Base-by-base conservation (phyloP, 2,797 vertebrate species). In the Rhinichthys osculus region DNA sequence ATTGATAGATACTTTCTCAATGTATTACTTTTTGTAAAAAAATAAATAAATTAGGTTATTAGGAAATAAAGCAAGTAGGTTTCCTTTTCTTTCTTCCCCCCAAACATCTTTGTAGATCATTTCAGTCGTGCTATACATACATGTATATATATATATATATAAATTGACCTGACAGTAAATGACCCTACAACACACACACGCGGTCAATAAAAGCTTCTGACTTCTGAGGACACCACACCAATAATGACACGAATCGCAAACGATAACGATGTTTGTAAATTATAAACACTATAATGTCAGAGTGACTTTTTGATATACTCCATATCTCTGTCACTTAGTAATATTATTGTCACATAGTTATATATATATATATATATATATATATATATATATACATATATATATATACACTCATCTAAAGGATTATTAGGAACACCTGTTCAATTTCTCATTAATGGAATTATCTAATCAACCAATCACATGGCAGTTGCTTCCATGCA, bases 141-240 rank as follows among this genome's bases (percentile, higher is more conserved):
- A 14, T 4, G 10, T 13, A 47, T 13, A 47, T 13, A 47, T 13
- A 44, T 44, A 44, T 44, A 44, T 44, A 44, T 44, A 44, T 44
- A 9, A 9, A 40, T 4, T 14, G 52, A 57, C 54, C 54, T 9
- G 21, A 57, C 7, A 23, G 54, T 57, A 57, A 54, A 54, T 54
- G 52, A 54, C 52, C 13, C 44, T 47, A 47, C 44, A 66, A 57
- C 71, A 69, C 83, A 62, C 66, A 66, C 64, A 82, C 82, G 86
- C 80, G 77, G 81, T 88, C 87, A 88, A 76, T 38, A 11, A 14
- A 73, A 52, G 27, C 27, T 64, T 81, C 23, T 70, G 35, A 40
- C 33, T 57, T 67, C 7, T 67, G 66, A 67, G 66, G 3, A 67
- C 66, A 67, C 0, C 5, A 64, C 62, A 50, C 33, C n/a, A 33